phyloP scores from a whole-genome alignment of 2,113 vertebrate species.

The Herpetotheres cachinnans region DNA sequence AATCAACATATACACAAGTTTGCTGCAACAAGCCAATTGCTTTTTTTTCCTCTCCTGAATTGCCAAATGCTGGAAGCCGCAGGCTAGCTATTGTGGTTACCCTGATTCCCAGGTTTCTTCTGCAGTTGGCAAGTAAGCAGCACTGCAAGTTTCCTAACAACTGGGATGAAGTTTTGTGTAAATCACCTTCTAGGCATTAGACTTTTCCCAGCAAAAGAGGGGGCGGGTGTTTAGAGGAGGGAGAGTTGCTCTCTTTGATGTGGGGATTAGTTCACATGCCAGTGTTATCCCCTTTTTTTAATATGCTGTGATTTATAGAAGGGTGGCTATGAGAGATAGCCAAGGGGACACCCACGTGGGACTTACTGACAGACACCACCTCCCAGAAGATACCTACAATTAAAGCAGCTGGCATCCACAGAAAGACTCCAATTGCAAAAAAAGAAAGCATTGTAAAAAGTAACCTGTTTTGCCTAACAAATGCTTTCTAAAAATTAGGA shows the following conservation, averaged over 20 bases:
- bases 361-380: constrained; percentile 17
- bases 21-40: neutral
- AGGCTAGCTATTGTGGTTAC: constrained; percentile 37
- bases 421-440: constrained; percentile 3
- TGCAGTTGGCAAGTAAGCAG: neutral
- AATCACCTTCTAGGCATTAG: constrained; percentile 65
- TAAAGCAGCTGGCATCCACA: constrained; percentile 24
- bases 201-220: constrained; percentile 56
- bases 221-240: constrained; percentile 14
- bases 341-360: constrained; percentile 47
- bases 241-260: constrained; percentile 54
- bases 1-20: neutral
- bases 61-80: neutral
- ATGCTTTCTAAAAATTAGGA: constrained; percentile 40
- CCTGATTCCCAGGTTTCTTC: constrained; percentile 33
- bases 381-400: neutral
- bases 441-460: neutral
- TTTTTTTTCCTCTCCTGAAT: neutral
- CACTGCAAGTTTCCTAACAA: constrained; percentile 41
- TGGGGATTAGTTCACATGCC: constrained; percentile 70
- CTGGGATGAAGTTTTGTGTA: constrained; percentile 22
- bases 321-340: constrained; percentile 13
- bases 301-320: constrained; percentile 57
- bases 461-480: constrained; percentile 52
- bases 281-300: constrained; percentile 39